Conservation (phyloP, 2,888 invertebrate species). For the Phaedon cochleariae region DNA sequence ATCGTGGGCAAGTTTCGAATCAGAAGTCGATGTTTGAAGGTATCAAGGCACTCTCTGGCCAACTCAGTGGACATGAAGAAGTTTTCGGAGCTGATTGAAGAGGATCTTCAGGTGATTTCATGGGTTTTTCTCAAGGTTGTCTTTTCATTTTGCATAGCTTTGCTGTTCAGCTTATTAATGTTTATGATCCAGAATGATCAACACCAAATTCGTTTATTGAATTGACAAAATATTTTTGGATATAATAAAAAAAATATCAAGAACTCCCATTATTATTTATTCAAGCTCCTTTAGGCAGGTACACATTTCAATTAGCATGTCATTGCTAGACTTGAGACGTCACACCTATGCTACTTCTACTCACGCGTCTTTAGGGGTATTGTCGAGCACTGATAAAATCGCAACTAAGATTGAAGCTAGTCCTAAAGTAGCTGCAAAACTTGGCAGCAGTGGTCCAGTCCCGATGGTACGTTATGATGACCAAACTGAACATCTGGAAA, state of each 20-base stretch:
- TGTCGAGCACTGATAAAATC: conserved; percentile 30
- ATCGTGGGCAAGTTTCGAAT: conserved; percentile 4
- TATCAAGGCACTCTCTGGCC: conserved; percentile 43
- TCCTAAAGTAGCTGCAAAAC: not conserved
- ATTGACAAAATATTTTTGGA: too few relatives aligned
- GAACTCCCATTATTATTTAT: too few relatives aligned
- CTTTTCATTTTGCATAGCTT: too few relatives aligned
- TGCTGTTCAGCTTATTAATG: too few relatives aligned
- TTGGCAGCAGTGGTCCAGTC: not conserved
- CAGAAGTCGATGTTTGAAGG: conserved; percentile 40
- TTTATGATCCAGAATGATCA: too few relatives aligned
- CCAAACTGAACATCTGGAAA: conserved; percentile 39
- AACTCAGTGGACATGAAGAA: conserved; percentile 40
- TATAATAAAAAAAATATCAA: too few relatives aligned
- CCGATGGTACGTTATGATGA: conserved; percentile 40
- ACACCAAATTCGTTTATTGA: too few relatives aligned
- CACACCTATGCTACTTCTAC: conserved; percentile 47
- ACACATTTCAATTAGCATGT: too few relatives aligned
- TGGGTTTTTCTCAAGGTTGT: too few relatives aligned
- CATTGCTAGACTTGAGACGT: conserved; percentile 42
- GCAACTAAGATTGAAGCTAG: not conserved
- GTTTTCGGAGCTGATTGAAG: conserved; percentile 37
- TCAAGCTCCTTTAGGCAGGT: too few relatives aligned
- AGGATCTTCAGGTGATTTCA: not conserved
- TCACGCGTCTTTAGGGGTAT: conserved; percentile 48